phyloP scores from a whole-genome alignment of 2,797 vertebrate species.

The Falco peregrinus region DNA sequence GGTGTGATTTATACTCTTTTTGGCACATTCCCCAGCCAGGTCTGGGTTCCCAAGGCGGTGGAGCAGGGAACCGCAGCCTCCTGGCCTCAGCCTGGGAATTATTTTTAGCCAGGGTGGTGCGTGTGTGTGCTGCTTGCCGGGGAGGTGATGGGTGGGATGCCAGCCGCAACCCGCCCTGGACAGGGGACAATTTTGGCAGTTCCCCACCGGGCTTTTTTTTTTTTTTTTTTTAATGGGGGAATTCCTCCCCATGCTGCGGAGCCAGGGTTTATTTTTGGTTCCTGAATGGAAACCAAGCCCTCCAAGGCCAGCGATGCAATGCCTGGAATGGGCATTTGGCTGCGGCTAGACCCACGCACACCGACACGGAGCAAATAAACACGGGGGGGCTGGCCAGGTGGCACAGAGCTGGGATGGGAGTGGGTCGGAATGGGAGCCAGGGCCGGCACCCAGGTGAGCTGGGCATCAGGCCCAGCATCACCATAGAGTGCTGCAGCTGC shows the following conservation, averaged over 20 bases:
- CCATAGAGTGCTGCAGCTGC: accelerated
- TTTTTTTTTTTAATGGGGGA: too few relatives aligned
- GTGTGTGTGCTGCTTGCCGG: neutral
- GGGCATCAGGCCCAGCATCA: neutral
- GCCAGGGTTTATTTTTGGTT: neutral
- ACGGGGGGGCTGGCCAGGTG: accelerated
- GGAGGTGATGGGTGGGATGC: neutral
- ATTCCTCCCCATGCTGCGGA: neutral
- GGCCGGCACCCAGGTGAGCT: accelerated
- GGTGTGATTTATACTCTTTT: neutral
- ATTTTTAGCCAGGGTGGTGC: neutral
- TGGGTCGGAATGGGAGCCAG: neutral
- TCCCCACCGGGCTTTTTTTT: accelerated
- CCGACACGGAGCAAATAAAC: neutral
- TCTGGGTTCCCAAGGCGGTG: accelerated
- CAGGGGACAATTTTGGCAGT: accelerated
- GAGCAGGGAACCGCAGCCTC: neutral
- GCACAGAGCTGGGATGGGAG: accelerated
- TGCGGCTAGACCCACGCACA: accelerated
- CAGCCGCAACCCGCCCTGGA: accelerated
- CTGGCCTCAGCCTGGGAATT: too few relatives aligned
- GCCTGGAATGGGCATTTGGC: neutral
- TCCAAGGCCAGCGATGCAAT: accelerated
- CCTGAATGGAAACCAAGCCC: neutral
- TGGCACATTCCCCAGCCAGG: neutral